Evolutionary conservation across 2,797 vertebrate genomes (phyloP).

Genomic region (Spheniscus humboldti): DNA sequence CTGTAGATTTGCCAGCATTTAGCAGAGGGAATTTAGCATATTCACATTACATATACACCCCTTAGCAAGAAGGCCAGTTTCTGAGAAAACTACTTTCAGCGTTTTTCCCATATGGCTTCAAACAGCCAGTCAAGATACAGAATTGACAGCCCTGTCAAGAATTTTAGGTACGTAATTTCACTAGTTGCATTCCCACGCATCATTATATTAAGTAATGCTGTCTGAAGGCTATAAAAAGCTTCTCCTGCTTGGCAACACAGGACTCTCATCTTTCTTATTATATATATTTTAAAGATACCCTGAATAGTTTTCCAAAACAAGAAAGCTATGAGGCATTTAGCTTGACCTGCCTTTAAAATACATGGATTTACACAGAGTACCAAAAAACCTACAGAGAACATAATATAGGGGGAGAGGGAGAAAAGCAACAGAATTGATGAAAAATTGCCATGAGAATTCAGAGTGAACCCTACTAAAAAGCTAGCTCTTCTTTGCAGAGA

Average conservation of each 20-base stretch:
- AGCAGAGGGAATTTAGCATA: background rate
- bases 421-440: background rate
- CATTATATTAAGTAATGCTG: conserved; percentile 48
- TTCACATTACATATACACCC: background rate
- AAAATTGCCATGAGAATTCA: background rate
- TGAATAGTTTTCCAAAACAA: background rate
- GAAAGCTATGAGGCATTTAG: background rate
- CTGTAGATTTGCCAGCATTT: background rate
- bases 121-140: background rate
- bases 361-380: background rate
- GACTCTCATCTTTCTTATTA: background rate
- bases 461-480: background rate
- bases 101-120: conserved; percentile 23
- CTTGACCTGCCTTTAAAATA: background rate
- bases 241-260: background rate
- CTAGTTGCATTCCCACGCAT: conserved; percentile 13
- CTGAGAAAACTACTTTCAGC: conserved; percentile 1
- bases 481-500: background rate
- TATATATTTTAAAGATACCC: background rate
- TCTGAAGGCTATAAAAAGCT: conserved; percentile 40
- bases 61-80: background rate
- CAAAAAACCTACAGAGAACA: background rate
- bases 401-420: background rate
- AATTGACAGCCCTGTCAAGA: conserved; percentile 34
- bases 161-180: conserved; percentile 7